Conservation (phyloP, 1,140 invertebrate species). For the Metopolophium dirhodum region DNA sequence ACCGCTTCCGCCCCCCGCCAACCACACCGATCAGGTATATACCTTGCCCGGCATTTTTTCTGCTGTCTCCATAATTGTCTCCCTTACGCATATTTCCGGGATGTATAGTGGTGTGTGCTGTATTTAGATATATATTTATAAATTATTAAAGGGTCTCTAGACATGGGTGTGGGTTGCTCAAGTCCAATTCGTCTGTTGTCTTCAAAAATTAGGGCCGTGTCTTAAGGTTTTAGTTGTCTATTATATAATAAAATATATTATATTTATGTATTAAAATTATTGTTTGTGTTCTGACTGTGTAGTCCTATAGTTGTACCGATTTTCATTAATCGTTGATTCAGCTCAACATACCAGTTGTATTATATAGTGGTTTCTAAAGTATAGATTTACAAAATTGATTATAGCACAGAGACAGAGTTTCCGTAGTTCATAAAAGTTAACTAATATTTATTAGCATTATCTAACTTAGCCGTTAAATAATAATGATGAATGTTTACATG, state of each 20-base stretch:
- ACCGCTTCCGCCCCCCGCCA: not conserved
- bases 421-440: not conserved
- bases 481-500: not conserved
- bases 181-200: not conserved
- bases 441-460: not conserved
- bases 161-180: not conserved
- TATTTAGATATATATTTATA: not conserved
- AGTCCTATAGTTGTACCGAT: not conserved
- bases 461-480: not conserved
- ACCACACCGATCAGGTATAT: constrained; percentile 42
- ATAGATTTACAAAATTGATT: not conserved
- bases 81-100: not conserved
- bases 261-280: not conserved
- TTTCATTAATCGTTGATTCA: not conserved
- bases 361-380: too few species aligned
- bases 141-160: not conserved
- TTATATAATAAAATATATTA: too few species aligned
- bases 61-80: not conserved
- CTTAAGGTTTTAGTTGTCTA: not conserved
- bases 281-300: too few species aligned
- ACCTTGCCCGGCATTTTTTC: not conserved
- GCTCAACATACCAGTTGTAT: too few species aligned
- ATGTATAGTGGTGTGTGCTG: not conserved
- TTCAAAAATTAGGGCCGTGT: not conserved
- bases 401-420: not conserved